Evolutionary conservation across 2,113 vertebrate species (phyloP), one percentile per base, ranked within the genome.

Genomic region (Anseranas semipalmata): DNA sequence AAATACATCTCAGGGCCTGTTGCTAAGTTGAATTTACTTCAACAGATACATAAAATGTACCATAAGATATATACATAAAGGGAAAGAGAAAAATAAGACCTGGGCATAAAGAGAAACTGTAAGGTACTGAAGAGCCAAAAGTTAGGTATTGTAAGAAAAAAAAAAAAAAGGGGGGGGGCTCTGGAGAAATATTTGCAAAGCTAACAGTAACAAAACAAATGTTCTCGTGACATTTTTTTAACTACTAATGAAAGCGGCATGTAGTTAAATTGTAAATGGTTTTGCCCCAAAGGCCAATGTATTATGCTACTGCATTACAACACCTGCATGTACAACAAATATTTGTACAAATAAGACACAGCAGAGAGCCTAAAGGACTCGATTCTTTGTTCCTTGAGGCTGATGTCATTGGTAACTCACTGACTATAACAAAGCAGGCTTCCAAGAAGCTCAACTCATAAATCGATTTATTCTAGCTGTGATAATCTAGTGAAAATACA

Each of bases 321-420:
- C 1, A 3, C 12, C 20, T 81, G 59, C 35, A 39, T 59, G 7
- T 73, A 32, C 43, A 92, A 37, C 0, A 0, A 20, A 22, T 60
- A 62, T 84, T 87, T 87, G 59, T 76, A 70, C 27, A 92, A 94
- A 73, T 53, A 86, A 79, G 68, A 84, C 39, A 74, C n/a, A 80
- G 71, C 24, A 92, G 45, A 88, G 30, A 85, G 83, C 16, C 14
- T 86, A 53, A 85, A 88, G 24, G 24, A 5, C 28, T 93, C 39
- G 39, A 37, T 66, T 76, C 16, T 90, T 80, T 77, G 5, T 83
- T 95, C 25, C 45, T 77, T 27, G 39, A 84, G 73, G 65, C 14
- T 59, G 27, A 88, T 66, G 53, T 41, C 67, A 85, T 19, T 50
- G 75, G 25, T 48, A 80, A 66, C n/a, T 87, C 46, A 53, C 18